These are phyloP conservation scores for Tiaroga cobitis DNA, from an alignment of 2,797 vertebrate genomes.

Conservation along the genomic window DNA sequence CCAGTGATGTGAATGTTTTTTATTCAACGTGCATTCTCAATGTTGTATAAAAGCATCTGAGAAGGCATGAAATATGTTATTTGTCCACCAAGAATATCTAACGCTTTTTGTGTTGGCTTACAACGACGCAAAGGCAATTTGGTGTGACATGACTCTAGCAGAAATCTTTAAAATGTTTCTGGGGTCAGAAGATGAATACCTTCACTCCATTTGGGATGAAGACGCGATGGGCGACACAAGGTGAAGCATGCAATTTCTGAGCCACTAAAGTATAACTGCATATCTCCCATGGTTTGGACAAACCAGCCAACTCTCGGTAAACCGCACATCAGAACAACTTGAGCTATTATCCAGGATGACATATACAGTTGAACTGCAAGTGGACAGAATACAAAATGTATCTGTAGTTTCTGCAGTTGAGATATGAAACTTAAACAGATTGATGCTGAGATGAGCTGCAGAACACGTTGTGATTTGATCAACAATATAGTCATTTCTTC, in stretches of 20 bases:
- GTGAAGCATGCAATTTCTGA: background rate
- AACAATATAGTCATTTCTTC: background rate
- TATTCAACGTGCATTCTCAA: background rate
- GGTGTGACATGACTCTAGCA: background rate
- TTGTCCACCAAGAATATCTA: background rate
- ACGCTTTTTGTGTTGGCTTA: background rate
- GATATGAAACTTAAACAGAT: background rate
- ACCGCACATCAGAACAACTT: background rate
- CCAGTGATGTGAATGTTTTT: background rate
- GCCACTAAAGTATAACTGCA: background rate
- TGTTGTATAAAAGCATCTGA: background rate
- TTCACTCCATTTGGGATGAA: background rate
- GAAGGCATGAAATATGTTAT: background rate
- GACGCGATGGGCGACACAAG: background rate
- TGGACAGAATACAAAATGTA: background rate
- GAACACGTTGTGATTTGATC: background rate
- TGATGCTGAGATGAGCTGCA: background rate
- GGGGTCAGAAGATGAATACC: background rate
- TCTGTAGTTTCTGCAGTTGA: background rate
- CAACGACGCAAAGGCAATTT: constrained; percentile 13
- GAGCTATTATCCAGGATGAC: constrained; percentile 11
- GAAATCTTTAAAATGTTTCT: constrained; percentile 22
- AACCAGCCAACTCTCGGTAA: background rate
- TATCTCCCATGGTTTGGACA: background rate
- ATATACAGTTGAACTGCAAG: background rate